phyloP scores from a whole-genome alignment of 2,888 invertebrate genomes.

The Ligdia adustata region DNA sequence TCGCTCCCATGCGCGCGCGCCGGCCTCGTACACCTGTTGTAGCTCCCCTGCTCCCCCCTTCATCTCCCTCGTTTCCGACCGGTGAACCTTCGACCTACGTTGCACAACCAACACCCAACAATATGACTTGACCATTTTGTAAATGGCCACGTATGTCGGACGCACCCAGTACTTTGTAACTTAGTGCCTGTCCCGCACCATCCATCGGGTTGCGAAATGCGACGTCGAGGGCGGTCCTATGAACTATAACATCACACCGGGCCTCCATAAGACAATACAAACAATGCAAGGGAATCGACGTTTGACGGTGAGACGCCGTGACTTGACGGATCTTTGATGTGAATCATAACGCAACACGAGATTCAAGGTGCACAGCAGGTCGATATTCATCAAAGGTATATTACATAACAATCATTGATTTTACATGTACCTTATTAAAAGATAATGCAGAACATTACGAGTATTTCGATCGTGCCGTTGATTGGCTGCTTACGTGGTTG shows the following conservation, averaged over 20 bases:
- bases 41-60: constrained; percentile 44
- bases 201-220: constrained; percentile 66
- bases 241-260: constrained; percentile 71
- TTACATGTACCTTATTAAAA: constrained; percentile 31
- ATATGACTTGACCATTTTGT: constrained; percentile 60
- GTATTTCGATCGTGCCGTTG: constrained; percentile 26
- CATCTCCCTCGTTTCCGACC: constrained; percentile 29
- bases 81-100: constrained; percentile 45
- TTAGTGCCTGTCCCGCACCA: constrained; percentile 32
- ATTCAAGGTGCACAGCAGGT: constrained; percentile 54
- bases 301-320: constrained; percentile 59
- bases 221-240: constrained; percentile 63
- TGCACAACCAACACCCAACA: constrained; percentile 63
- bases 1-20: constrained; percentile 66
- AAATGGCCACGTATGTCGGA: constrained; percentile 46
- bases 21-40: constrained; percentile 73
- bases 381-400: constrained; percentile 24
- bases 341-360: constrained; percentile 64
- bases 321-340: constrained; percentile 66
- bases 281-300: constrained; percentile 73
- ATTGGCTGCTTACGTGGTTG: constrained; percentile 26
- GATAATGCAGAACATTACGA: constrained; percentile 30
- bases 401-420: constrained; percentile 29
- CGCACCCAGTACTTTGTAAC: constrained; percentile 40
- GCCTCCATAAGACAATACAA: constrained; percentile 68